Conservation (phyloP, 2,888 invertebrate genomes). For the Netelia melanura region DNA sequence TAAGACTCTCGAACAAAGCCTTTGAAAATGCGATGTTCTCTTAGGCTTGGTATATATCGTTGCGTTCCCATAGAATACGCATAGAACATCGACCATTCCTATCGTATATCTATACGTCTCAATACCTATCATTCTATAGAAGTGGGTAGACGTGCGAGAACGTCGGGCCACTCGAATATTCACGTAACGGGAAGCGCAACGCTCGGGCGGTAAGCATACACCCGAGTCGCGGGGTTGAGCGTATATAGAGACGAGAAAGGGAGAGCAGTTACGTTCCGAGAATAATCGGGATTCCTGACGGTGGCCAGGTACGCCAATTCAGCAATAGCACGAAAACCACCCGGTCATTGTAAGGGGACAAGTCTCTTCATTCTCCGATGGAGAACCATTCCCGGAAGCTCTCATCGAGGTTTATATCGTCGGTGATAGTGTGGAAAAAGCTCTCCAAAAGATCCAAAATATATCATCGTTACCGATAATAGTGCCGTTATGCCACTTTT, state of each 20-base stretch:
- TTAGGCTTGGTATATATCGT: not conserved
- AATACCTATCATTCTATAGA: slow-evolving; percentile 21
- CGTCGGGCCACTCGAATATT: slow-evolving; percentile 43
- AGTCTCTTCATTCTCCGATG: slow-evolving; percentile 11
- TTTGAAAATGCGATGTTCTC: slow-evolving; percentile 7
- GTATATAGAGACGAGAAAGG: slow-evolving; percentile 20
- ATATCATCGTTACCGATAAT: not conserved
- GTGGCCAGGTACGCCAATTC: slow-evolving; percentile 15
- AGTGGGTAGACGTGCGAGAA: slow-evolving; percentile 20
- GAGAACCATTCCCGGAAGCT: slow-evolving; percentile 18
- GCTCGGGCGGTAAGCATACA: not conserved
- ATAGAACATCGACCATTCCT: not conserved
- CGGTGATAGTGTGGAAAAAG: not conserved
- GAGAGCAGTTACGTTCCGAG: slow-evolving; percentile 39
- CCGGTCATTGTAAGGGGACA: not conserved
- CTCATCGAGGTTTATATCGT: slow-evolving; percentile 15
- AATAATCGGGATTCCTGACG: slow-evolving; percentile 44
- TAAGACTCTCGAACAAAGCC: slow-evolving; percentile 15
- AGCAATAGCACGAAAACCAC: not conserved
- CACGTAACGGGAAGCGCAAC: slow-evolving; percentile 13
- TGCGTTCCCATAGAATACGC: slow-evolving; percentile 37
- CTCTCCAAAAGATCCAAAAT: slow-evolving; percentile 1
- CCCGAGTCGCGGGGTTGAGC: not conserved
- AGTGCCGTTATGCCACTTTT: not conserved
- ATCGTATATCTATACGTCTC: slow-evolving; percentile 10